Evolutionary conservation across 2,113 vertebrate genomes (phyloP).

Genomic region (Eublepharis macularius): DNA sequence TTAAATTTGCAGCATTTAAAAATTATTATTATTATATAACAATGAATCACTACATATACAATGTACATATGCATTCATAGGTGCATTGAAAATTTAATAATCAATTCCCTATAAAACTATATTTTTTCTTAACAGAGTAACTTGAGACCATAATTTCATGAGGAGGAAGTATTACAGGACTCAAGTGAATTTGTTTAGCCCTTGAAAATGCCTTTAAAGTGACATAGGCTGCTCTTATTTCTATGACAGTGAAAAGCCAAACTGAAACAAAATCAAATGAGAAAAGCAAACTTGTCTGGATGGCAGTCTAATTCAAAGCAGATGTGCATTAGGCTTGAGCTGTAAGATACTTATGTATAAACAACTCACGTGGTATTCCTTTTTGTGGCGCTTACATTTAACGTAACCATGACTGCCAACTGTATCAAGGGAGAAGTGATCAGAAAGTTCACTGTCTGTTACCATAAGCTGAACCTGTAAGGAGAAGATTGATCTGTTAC

Average conservation of each 20-base stretch:
- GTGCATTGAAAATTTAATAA: too few relatives aligned
- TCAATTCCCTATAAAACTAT: neutral
- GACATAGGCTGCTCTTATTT: neutral
- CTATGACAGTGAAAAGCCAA: neutral
- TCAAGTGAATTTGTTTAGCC: neutral
- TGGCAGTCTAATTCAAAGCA: neutral
- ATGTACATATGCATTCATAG: too few relatives aligned
- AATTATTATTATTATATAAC: too few relatives aligned
- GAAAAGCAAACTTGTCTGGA: neutral
- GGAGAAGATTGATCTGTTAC: slow-evolving; percentile 9
- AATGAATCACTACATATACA: too few relatives aligned
- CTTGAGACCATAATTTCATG: neutral
- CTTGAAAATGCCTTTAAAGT: neutral
- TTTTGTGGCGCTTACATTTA: slow-evolving; percentile 89
- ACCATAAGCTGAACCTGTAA: slow-evolving; percentile 93
- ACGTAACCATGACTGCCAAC: slow-evolving; percentile 94
- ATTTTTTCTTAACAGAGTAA: neutral
- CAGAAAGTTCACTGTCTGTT: slow-evolving; percentile 93
- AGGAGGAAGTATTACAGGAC: neutral
- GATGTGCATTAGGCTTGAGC: neutral
- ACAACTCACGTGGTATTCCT: slow-evolving; percentile 89
- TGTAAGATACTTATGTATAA: slow-evolving; percentile 15
- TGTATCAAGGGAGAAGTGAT: slow-evolving; percentile 95
- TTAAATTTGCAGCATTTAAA: too few relatives aligned
- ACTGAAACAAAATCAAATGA: neutral